Percentiles rank a stretch among this genome's conserved stretches.
Conservation (phyloP, 2,113 vertebrate genomes). For the Ciconia boyciana region DNA sequence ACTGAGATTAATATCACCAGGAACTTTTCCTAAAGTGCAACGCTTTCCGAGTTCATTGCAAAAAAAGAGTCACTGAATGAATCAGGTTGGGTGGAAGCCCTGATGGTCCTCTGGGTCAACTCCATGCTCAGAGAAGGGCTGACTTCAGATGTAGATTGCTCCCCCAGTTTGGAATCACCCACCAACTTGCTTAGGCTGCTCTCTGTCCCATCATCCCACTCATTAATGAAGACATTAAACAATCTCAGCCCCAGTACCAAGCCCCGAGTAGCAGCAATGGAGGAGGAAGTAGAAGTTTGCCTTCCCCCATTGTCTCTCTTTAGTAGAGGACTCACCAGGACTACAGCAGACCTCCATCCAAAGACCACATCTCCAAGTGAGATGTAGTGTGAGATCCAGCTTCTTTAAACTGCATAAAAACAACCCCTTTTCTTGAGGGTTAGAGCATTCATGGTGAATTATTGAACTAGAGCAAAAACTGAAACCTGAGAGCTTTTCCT, state of each 20-base stretch:
- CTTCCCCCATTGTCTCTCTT: neutral
- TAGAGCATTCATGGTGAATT: neutral
- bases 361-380: neutral
- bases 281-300: neutral
- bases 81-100: neutral
- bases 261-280: neutral
- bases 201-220: neutral
- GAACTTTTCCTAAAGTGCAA: neutral
- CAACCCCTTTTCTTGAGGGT: neutral
- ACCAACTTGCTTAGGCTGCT: neutral
- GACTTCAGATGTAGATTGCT: neutral
- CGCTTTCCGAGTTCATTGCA: neutral
- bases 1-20: neutral
- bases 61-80: neutral
- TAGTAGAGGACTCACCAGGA: neutral
- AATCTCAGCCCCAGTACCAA: neutral
- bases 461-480: neutral
- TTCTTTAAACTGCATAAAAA: neutral
- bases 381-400: neutral
- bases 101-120: neutral
- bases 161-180: neutral
- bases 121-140: neutral
- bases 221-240: neutral
- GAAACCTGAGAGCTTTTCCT: neutral
- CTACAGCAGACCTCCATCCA: neutral